These are phyloP conservation scores for Trichonephila clavipes DNA, from an alignment of 1,140 invertebrate species.

Conservation along the genomic window DNA sequence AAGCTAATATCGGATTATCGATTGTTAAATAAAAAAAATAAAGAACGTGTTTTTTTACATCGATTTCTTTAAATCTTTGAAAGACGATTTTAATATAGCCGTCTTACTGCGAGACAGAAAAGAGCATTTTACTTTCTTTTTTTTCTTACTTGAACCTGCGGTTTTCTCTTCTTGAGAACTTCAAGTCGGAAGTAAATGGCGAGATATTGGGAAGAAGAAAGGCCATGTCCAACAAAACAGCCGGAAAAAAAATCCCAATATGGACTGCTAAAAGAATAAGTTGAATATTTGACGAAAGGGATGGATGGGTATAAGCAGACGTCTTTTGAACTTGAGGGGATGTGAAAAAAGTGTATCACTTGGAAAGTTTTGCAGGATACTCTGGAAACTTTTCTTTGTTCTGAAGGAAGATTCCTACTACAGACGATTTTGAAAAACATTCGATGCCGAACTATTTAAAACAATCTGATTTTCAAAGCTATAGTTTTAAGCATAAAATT, in stretches of 20 bases:
- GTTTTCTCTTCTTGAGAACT: not conserved
- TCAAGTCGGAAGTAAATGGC: constrained; percentile 17
- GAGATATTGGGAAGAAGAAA: constrained; percentile 28
- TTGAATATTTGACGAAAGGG: constrained; percentile 30
- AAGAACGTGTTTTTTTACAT: constrained; percentile 7
- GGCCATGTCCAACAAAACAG: constrained; percentile 16
- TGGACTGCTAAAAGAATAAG: constrained; percentile 48
- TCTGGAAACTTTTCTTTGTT: not conserved
- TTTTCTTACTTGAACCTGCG: constrained; percentile 12
- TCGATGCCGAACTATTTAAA: no score
- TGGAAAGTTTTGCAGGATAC: not conserved
- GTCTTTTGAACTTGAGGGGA: not conserved
- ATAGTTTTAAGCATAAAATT: no score
- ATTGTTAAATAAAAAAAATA: not conserved
- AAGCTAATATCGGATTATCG: constrained; percentile 54
- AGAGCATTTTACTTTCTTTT: not conserved
- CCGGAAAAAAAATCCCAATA: not conserved
- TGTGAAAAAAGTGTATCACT: not conserved
- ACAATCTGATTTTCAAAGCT: no score
- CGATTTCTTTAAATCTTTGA: constrained; percentile 44
- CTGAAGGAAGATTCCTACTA: no score
- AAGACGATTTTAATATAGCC: constrained; percentile 46
- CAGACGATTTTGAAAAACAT: no score
- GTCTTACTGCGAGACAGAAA: not conserved
- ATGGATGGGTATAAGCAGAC: not conserved